Conservation (phyloP, 92 coral and sea anemone genomes). For the Palythoa grandiflora region DNA sequence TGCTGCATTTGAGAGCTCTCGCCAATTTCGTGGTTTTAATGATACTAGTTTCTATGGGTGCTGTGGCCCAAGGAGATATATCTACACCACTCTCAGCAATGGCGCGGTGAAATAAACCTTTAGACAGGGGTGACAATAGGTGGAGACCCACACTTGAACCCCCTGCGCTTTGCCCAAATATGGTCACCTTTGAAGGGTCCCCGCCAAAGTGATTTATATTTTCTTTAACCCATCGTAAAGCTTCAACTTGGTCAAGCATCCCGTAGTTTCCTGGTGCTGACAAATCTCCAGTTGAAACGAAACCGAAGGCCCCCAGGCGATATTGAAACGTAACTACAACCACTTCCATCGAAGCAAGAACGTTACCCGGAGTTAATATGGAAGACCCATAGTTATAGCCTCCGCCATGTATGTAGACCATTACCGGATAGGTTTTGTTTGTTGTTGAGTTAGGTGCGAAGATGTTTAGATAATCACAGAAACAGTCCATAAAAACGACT, state of each 20-base stretch:
- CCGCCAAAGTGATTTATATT: slow-evolving; percentile 87
- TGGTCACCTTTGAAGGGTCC: slow-evolving; percentile 80
- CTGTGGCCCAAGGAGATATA: slow-evolving; percentile 86
- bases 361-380: slow-evolving; percentile 72
- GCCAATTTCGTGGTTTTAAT: too few relatives aligned
- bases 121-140: slow-evolving; percentile 73
- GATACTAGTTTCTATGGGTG: slow-evolving; percentile 41
- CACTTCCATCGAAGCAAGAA: slow-evolving; percentile 70
- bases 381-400: slow-evolving; percentile 75
- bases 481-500: too few relatives aligned
- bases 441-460: slow-evolving; percentile 58
- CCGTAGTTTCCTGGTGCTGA: slow-evolving; percentile 80
- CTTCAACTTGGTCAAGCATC: slow-evolving; percentile 88
- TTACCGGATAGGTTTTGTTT: slow-evolving; percentile 61
- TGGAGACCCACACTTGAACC: slow-evolving; percentile 97
- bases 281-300: slow-evolving; percentile 71
- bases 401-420: slow-evolving; percentile 87
- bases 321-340: slow-evolving; percentile 82
- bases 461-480: slow-evolving; percentile 76
- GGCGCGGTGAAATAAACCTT: slow-evolving; percentile 87
- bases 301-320: slow-evolving; percentile 85
- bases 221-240: slow-evolving; percentile 83
- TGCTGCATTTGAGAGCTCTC: slow-evolving; percentile 56
- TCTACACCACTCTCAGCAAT: slow-evolving; percentile 90
- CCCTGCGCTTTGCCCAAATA: slow-evolving; percentile 94